Conservation (phyloP, 1,140 invertebrate species). For the Chironomus tepperi region DNA sequence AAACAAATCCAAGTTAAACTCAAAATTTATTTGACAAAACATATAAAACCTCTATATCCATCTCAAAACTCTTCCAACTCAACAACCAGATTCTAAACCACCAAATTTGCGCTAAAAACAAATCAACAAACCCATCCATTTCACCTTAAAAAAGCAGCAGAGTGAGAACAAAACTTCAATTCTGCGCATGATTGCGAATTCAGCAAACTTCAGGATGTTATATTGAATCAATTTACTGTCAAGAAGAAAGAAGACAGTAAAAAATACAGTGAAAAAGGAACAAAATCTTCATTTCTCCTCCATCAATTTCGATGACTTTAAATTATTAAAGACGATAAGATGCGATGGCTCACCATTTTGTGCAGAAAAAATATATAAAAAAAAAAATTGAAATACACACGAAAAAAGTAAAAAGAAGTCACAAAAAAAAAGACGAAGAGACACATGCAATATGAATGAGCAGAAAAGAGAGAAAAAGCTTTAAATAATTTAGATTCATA, state of each 20-base stretch:
- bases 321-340: constrained; percentile 9
- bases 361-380: neutral
- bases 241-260: neutral
- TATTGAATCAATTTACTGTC: neutral
- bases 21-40: too few relatives aligned
- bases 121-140: too few relatives aligned
- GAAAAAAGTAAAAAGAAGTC: neutral
- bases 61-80: too few relatives aligned
- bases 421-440: neutral
- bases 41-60: too few relatives aligned
- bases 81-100: too few relatives aligned
- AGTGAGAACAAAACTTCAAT: too few relatives aligned
- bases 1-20: too few relatives aligned
- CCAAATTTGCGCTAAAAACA: too few relatives aligned
- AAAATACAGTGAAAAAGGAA: neutral
- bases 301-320: constrained; percentile 8
- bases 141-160: too few relatives aligned
- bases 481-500: constrained; percentile 10
- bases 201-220: neutral
- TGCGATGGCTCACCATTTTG: constrained; percentile 11
- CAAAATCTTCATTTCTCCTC: neutral
- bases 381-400: neutral
- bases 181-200: neutral
- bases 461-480: neutral
- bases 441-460: too few relatives aligned